Conservation (phyloP, 2,113 vertebrate species). For the Gasterosteus nipponicus region DNA sequence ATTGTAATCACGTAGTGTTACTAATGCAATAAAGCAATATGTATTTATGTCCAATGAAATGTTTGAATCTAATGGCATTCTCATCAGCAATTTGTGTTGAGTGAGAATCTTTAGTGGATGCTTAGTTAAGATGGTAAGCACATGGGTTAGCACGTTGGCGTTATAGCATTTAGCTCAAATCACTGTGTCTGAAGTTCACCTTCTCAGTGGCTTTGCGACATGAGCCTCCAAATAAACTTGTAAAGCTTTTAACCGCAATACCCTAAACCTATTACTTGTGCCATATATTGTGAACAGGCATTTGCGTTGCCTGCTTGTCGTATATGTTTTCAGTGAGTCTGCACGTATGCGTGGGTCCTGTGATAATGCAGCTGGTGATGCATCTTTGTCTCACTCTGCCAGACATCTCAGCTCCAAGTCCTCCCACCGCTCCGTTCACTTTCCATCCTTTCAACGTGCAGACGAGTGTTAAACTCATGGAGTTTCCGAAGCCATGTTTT, state of each 20-base stretch:
- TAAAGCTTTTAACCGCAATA: not conserved
- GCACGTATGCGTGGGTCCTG: constrained; percentile 24
- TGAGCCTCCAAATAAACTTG: not conserved
- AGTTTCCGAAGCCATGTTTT: constrained; percentile 32
- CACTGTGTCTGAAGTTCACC: not conserved
- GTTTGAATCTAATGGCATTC: not conserved
- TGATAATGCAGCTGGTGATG: constrained; percentile 34
- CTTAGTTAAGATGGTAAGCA: not conserved
- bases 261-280: not conserved
- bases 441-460: constrained; percentile 31
- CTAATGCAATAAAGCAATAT: not conserved
- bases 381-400: constrained; percentile 16
- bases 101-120: not conserved
- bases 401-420: constrained; percentile 38
- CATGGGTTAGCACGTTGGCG: not conserved
- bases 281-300: not conserved
- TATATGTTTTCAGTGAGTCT: not conserved
- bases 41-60: not conserved
- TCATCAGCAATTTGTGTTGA: not conserved
- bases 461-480: constrained; percentile 46
- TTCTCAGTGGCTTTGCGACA: not conserved
- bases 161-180: not conserved
- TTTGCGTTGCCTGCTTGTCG: not conserved
- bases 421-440: constrained; percentile 57
- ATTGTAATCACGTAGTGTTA: not conserved